Conservation (phyloP, 2,113 vertebrate genomes). For the Tupaia tana region DNA sequence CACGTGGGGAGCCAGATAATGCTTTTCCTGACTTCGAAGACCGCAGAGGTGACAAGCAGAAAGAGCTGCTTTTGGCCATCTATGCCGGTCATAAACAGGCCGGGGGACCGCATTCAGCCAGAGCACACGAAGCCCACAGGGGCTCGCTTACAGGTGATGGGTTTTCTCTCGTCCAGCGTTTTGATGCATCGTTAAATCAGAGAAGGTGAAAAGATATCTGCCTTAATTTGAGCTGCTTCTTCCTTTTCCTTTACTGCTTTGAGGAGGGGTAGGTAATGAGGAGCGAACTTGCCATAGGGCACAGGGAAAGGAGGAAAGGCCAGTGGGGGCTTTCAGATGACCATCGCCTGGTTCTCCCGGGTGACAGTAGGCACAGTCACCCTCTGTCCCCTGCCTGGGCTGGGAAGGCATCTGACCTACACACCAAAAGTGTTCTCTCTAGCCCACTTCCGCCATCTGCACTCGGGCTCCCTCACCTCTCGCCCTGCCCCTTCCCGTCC, state of each 20-base stretch:
- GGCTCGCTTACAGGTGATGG: background rate
- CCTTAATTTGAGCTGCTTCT: background rate
- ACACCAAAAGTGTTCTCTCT: constrained; percentile 51
- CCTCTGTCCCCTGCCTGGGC: background rate
- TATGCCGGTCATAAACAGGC: background rate
- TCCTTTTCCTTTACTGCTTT: background rate
- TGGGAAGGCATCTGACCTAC: background rate
- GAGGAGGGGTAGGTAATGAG: background rate
- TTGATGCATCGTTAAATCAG: background rate
- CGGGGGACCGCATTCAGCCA: background rate
- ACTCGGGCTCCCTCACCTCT: background rate
- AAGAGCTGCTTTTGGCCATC: background rate
- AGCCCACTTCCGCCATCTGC: constrained; percentile 30
- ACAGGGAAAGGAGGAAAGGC: background rate
- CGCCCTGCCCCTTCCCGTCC: background rate
- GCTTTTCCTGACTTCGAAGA: background rate
- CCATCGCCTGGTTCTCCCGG: background rate
- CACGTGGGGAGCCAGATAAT: background rate
- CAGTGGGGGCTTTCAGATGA: background rate
- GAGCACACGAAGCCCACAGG: background rate
- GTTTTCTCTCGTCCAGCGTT: background rate
- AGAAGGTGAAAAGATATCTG: background rate
- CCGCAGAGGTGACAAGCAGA: background rate
- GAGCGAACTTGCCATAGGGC: background rate
- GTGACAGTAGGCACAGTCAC: background rate